Evolutionary conservation across 2,797 vertebrate genomes (phyloP), one percentile per base, ranked within the genome.

Genomic region (Catostomus latipinnis): DNA sequence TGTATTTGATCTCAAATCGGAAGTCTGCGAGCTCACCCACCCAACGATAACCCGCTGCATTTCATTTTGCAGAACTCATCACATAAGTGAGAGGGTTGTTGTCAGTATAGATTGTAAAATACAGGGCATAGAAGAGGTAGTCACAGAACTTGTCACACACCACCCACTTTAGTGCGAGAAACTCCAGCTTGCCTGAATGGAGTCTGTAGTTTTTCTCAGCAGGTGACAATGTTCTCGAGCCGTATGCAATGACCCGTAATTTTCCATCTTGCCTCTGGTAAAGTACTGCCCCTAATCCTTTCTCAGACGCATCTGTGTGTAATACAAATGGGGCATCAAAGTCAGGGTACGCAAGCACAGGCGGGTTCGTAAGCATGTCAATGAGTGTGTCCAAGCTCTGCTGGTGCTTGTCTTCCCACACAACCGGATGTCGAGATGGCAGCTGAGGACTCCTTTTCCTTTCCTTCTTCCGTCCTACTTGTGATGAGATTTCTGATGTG

Each of bases 181-280:
- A 3, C 34, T 34, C 34, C 34, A 34, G 4, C 34, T 34, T 34
- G 34, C 34, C 34, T 34, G 34, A 34, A 34, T 34, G 34, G 34
- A 34, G 34, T 54, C 11, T 76, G 74, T 13, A 76, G 61, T 81
- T 83, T 13, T 70, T 60, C 6, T 85, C 78, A 2, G 75, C 76
- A 1, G 77, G 7, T 0, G 63, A 81, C n/a, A 86, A 61, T 0
- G 80, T 76, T 5, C 77, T 81, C 0, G 74, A 84, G 0, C 78
- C 81, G 62, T 85, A 86, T 0, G 58, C 78, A 8, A 83, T 73
- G 0, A 82, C 78, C 0, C 34, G 0, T 5, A 85, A 63, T 11
- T 83, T 69, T 1, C 43, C 48, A 11, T 45, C 45, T 45, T 88
- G 77, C 0, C 54, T 61, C 8, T 89, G 84, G 16, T 85, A 81